Percentiles rank a stretch among this genome's conserved stretches.
phyloP scores from a whole-genome alignment of 2,113 vertebrate species.

The Chloropsis hardwickii region DNA sequence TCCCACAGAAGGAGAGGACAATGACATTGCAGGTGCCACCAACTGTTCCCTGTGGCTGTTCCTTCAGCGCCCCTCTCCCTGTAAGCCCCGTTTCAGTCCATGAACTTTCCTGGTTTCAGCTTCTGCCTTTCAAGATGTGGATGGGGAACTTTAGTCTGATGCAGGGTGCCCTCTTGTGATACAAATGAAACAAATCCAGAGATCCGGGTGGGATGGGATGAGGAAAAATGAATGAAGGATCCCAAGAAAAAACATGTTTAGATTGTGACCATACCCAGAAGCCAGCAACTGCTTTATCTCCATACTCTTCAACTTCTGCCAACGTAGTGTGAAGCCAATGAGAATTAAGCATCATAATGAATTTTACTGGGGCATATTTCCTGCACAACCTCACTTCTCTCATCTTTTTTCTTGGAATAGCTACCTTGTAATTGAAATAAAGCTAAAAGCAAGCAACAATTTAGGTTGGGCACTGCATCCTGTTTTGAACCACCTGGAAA shows the following conservation, averaged over 20 bases:
- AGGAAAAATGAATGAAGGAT: not conserved
- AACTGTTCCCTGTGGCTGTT: not conserved
- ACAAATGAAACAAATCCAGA: not conserved
- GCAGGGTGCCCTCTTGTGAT: not conserved
- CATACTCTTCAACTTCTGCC: not conserved
- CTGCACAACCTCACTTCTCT: not conserved
- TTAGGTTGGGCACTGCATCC: not conserved
- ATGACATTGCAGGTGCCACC: not conserved
- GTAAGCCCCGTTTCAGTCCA: accelerated
- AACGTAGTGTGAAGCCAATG: not conserved
- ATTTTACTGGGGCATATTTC: not conserved
- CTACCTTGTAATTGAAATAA: not conserved
- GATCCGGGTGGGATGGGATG: accelerated
- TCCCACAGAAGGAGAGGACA: not conserved
- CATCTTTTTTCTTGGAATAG: not conserved
- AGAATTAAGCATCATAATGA: not conserved
- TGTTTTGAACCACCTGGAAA: not conserved
- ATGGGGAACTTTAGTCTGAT: not conserved
- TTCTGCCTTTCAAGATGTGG: not conserved
- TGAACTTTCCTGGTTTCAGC: not conserved
- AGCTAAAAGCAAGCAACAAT: not conserved
- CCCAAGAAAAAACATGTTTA: not conserved
- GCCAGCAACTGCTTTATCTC: not conserved
- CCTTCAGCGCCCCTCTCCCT: not conserved
- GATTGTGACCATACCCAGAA: not conserved